phyloP scores from a whole-genome alignment of 2,797 vertebrate genomes.

The Sebastes matsubarae region DNA sequence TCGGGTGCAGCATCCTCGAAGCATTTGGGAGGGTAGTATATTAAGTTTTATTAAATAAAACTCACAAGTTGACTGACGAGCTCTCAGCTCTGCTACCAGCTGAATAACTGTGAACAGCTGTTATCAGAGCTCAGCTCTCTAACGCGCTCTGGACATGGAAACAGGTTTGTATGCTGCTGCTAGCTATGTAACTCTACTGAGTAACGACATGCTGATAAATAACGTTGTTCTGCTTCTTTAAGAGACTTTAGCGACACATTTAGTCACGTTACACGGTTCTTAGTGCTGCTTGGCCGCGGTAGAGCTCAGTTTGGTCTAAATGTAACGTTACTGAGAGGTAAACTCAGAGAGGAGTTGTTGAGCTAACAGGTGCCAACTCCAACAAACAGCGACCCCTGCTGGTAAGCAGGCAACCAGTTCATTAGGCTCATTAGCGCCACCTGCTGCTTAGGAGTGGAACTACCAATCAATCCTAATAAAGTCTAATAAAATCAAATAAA shows the following conservation, averaged over 20 bases:
- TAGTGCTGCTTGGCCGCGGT: too few relatives aligned
- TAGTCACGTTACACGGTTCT: background rate
- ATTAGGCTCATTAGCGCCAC: background rate
- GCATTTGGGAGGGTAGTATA: background rate
- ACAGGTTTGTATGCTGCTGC: background rate
- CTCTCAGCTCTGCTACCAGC: background rate
- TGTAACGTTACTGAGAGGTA: accelerated
- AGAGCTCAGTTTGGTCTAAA: background rate
- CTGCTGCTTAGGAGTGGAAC: background rate
- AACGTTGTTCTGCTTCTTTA: background rate
- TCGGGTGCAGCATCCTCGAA: background rate
- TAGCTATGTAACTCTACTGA: accelerated
- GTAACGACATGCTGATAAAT: background rate
- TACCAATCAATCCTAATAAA: background rate
- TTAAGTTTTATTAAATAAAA: background rate
- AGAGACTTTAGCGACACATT: background rate
- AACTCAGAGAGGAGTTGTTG: background rate
- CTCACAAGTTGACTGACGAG: background rate
- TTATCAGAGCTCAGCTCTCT: background rate
- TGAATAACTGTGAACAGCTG: background rate
- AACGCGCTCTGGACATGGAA: background rate
- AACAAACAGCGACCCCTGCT: background rate
- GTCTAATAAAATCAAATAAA: background rate
- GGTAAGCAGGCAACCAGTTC: background rate
- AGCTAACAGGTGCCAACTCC: background rate